Percentiles rank a stretch among this genome's conserved stretches.
phyloP scores from a whole-genome alignment of 2,113 vertebrate genomes.

The Riparia riparia region DNA sequence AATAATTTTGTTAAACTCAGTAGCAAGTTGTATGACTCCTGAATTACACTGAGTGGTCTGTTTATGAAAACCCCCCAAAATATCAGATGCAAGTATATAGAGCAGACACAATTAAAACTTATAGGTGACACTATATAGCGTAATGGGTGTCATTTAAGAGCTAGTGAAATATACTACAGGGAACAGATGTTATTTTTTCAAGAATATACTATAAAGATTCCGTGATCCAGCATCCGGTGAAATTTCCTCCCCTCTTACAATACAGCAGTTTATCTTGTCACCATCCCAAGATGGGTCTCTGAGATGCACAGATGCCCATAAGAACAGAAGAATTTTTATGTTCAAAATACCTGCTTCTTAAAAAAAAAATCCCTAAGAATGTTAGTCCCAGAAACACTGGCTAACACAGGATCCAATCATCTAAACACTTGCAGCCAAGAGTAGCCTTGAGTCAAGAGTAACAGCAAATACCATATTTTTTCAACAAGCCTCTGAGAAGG shows the following conservation, averaged over 20 bases:
- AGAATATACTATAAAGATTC: not conserved
- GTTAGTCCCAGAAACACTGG: not conserved
- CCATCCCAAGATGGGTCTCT: not conserved
- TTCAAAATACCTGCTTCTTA: not conserved
- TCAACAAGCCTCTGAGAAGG: not conserved
- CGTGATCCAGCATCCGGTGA: not conserved
- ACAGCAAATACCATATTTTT: fast-evolving
- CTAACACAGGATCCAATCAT: not conserved
- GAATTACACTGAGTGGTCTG: not conserved
- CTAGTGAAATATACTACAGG: not conserved
- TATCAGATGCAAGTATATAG: not conserved
- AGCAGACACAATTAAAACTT: not conserved
- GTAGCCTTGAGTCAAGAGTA: fast-evolving
- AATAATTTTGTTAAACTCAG: not conserved
- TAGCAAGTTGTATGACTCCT: not conserved
- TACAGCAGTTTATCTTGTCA: not conserved
- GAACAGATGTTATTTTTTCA: not conserved
- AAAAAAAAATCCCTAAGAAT: not conserved
- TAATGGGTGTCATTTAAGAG: not conserved
- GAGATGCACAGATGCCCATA: not conserved
- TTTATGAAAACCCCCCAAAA: not conserved
- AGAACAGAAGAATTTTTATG: not conserved
- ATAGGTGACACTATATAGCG: not conserved
- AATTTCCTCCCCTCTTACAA: not conserved
- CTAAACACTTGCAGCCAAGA: not conserved